phyloP scores from a whole-genome alignment of 2,888 invertebrate genomes.

The Dolichomitus sp. region DNA sequence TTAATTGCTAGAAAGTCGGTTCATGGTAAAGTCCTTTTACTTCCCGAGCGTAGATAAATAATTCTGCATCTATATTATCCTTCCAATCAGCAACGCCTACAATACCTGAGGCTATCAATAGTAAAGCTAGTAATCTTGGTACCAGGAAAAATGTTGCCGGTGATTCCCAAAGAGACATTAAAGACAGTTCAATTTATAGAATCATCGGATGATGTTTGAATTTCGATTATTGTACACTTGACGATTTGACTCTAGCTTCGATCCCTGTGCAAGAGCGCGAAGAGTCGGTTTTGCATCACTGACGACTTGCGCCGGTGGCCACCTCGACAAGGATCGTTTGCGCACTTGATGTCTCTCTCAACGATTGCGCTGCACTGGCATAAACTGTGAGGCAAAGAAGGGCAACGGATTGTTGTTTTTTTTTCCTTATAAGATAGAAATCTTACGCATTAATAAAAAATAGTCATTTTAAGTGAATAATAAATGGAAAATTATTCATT shows the following conservation, averaged over 20 bases:
- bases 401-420: not conserved
- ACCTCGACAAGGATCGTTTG: slow-evolving; percentile 68
- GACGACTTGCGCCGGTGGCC: slow-evolving; percentile 44
- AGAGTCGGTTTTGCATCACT: slow-evolving; percentile 21
- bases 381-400: not conserved
- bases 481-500: slow-evolving; percentile 18
- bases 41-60: slow-evolving; percentile 13
- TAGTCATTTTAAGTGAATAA: not conserved
- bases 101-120: not conserved
- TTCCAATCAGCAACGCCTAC: slow-evolving; percentile 12
- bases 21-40: slow-evolving; percentile 15
- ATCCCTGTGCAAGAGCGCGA: not conserved
- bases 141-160: not conserved
- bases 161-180: not conserved
- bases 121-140: not conserved
- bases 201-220: not conserved
- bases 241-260: not conserved
- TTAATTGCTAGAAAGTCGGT: slow-evolving; percentile 55
- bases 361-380: slow-evolving; percentile 9
- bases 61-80: slow-evolving; percentile 4
- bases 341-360: slow-evolving; percentile 73
- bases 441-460: not conserved
- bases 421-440: not conserved
- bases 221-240: not conserved
- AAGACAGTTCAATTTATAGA: not conserved